Evolutionary conservation across 2,113 vertebrate species (phyloP).

Genomic region (Peromyscus leucopus): DNA sequence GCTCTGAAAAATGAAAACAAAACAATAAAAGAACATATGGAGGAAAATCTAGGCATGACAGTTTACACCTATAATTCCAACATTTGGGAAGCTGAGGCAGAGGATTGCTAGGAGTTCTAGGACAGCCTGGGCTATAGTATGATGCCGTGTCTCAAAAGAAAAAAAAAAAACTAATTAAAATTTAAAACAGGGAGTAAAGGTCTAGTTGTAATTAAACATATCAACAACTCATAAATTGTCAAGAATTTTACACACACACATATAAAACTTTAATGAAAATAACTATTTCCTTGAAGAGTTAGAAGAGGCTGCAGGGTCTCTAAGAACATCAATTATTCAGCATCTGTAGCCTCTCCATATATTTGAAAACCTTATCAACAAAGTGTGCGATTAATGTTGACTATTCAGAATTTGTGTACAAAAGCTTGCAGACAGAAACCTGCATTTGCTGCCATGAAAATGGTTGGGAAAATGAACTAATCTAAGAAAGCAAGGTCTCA

Average conservation of each 20-base stretch:
- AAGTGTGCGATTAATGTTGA: slow-evolving; percentile 10
- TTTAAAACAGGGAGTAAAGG: background rate
- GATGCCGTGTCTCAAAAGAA: background rate
- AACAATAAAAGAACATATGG: background rate
- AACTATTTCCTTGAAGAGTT: slow-evolving; percentile 22
- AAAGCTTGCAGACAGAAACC: background rate
- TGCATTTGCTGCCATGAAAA: background rate
- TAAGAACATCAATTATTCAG: slow-evolving; percentile 23
- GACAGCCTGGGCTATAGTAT: background rate
- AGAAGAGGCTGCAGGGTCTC: background rate
- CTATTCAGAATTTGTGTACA: slow-evolving; percentile 30
- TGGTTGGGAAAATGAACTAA: background rate
- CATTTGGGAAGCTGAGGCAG: background rate
- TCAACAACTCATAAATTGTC: slow-evolving; percentile 46
- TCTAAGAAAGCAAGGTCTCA: slow-evolving; percentile 19
- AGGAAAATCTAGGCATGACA: background rate
- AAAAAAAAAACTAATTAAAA: background rate
- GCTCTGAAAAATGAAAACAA: background rate
- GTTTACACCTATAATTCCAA: background rate
- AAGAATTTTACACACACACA: background rate
- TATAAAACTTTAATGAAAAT: slow-evolving; percentile 23
- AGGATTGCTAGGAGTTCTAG: background rate
- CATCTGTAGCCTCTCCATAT: background rate
- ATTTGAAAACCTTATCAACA: slow-evolving; percentile 51
- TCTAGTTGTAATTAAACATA: slow-evolving; percentile 23